phyloP scores from a whole-genome alignment of 2,888 invertebrate species.

The Tenthredo notha region DNA sequence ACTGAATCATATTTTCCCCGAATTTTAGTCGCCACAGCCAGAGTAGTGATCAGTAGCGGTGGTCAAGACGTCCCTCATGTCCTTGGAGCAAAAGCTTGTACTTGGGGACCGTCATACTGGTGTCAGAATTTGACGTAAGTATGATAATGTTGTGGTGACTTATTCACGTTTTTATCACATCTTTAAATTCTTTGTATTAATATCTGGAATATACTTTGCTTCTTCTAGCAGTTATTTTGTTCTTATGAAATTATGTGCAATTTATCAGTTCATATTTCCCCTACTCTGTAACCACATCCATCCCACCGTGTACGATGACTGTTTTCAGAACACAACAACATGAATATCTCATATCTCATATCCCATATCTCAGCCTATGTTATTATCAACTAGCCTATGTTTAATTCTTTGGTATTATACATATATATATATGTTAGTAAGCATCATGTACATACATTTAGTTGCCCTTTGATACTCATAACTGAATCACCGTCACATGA shows the following conservation, averaged over 20 bases:
- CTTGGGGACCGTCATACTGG: conserved; percentile 91
- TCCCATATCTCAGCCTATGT: conserved; percentile 12
- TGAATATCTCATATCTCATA: conserved; percentile 19
- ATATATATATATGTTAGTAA: neutral
- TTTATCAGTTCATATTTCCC: neutral
- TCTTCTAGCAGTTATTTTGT: neutral
- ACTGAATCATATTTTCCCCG: conserved; percentile 36
- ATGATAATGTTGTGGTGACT: neutral
- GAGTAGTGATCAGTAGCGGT: conserved; percentile 64
- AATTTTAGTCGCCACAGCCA: conserved; percentile 69
- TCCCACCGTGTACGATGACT: too few relatives aligned
- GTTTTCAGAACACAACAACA: neutral
- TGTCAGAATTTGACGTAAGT: conserved; percentile 83
- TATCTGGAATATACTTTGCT: neutral
- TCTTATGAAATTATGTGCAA: neutral
- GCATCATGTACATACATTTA: neutral
- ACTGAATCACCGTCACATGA: conserved; percentile 47
- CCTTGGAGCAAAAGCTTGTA: conserved; percentile 84
- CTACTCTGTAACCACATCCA: neutral
- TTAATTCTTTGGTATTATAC: neutral
- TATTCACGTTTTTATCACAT: neutral
- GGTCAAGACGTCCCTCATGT: conserved; percentile 60
- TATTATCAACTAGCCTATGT: neutral
- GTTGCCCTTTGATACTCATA: conserved; percentile 40
- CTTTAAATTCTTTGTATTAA: neutral